Evolutionary conservation across 2,113 vertebrate species (phyloP), one percentile per base, ranked within the genome.

Genomic region (Cyrtonyx montezumae): DNA sequence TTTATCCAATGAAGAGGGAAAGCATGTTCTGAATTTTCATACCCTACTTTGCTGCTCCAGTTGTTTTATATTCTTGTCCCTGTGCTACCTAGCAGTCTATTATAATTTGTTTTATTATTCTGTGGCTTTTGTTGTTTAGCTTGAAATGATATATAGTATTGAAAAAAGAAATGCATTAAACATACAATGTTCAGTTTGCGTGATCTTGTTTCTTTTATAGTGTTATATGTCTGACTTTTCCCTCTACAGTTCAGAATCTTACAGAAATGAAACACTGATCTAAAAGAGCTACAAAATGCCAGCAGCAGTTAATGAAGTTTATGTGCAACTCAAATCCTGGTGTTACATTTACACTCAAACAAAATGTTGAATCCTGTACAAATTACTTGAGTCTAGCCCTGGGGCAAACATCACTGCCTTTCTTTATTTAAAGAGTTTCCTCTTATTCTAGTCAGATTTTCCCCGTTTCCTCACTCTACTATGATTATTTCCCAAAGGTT

Each of bases 11-110:
- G 18, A 46, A 73, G 30, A 73, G 17, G n/a, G 13, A 73, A 92
- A 90, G 67, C 36, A 6, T 42, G 7, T 51, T 93, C 73, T 89
- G 67, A 40, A 92, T 84, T 83, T 93, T 84, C 59, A 67, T 74
- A 62, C 7, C 7, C 58, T 89, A 62, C 17, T 84, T 93, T 77
- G 34, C 23, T 75, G 9, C 13, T 66, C 26, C 4, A 40, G 55
- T 48, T 79, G 46, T 32, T 76, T 86, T 82, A 43, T 67, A 6
- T 49, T 75, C 34, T 25, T 19, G 18, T 68, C 58, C 45, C 68
- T 87, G 49, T 67, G 51, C n/a, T 83, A 32, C 13, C 4, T 18
- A 87, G 25, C 9, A 84, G 56, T 59, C 30, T 89, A 20, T 80
- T 82, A 34, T 32, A 81, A 62, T 26, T 91, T 62, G 8, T 32